phyloP scores from a whole-genome alignment of 2,113 vertebrate genomes.

The Hiodon tergisus region DNA sequence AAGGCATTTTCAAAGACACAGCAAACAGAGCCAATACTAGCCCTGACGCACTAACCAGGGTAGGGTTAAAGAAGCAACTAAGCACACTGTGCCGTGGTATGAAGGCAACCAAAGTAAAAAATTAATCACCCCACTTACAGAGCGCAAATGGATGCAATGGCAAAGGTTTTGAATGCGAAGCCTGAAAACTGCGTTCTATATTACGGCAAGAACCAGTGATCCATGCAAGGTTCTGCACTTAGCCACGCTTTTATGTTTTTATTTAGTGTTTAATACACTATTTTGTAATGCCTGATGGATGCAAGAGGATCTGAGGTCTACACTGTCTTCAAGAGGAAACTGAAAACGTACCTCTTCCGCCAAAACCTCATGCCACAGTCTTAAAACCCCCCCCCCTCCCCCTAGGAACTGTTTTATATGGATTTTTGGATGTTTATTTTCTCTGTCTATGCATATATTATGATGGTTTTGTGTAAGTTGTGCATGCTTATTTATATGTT shows the following conservation, averaged over 20 bases:
- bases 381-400: not conserved
- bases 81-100: not conserved
- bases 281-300: too few relatives aligned
- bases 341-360: too few relatives aligned
- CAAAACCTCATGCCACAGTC: too few relatives aligned
- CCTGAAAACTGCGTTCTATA: slow-evolving; percentile 27
- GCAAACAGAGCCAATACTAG: not conserved
- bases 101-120: slow-evolving; percentile 10
- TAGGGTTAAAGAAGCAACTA: slow-evolving; percentile 18
- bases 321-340: too few relatives aligned
- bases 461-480: not conserved
- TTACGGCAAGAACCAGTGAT: slow-evolving; percentile 27
- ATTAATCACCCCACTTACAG: slow-evolving; percentile 16
- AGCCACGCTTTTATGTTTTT: not conserved
- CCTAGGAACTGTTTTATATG: not conserved
- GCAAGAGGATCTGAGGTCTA: not conserved
- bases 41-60: slow-evolving; percentile 1
- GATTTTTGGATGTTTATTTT: not conserved
- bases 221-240: not conserved
- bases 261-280: not conserved
- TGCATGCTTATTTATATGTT: too few relatives aligned
- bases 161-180: not conserved
- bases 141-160: slow-evolving; percentile 41
- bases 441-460: not conserved
- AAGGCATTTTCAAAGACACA: too few relatives aligned